Evolutionary conservation across 2,888 invertebrate genomes (phyloP).

Genomic region (Cryptocheilus praepositus): DNA sequence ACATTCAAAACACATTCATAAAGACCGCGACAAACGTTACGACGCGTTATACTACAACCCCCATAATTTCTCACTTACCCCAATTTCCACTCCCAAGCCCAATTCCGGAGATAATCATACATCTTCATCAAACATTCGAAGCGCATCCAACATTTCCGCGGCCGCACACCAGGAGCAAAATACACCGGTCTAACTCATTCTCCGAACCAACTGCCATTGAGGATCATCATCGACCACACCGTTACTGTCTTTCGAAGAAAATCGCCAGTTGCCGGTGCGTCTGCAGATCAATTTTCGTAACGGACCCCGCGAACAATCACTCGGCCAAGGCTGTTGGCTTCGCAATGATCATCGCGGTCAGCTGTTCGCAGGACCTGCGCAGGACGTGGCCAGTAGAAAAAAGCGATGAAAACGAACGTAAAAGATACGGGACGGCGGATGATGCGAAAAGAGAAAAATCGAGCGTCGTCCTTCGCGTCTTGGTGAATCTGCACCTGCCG

Average conservation of each 20-base stretch:
- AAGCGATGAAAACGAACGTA: constrained; percentile 20
- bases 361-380: constrained; percentile 45
- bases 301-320: constrained; percentile 35
- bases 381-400: too few species aligned
- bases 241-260: too few species aligned
- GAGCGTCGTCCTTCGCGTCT: neutral
- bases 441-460: constrained; percentile 29
- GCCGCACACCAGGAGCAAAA: constrained; percentile 17
- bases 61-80: too few species aligned
- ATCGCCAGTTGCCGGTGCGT: neutral
- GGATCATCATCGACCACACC: too few species aligned
- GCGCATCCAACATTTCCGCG: too few species aligned
- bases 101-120: too few species aligned
- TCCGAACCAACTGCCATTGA: too few species aligned
- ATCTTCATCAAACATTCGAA: too few species aligned
- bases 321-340: constrained; percentile 60
- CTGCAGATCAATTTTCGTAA: constrained; percentile 22
- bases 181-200: neutral
- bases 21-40: too few species aligned
- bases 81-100: too few species aligned
- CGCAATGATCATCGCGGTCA: constrained; percentile 43
- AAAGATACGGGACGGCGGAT: constrained; percentile 44
- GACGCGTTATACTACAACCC: too few species aligned
- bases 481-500: constrained; percentile 62
- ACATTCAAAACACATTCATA: too few species aligned